phyloP scores from a whole-genome alignment of 2,888 invertebrate species.

The Erannis defoliaria region DNA sequence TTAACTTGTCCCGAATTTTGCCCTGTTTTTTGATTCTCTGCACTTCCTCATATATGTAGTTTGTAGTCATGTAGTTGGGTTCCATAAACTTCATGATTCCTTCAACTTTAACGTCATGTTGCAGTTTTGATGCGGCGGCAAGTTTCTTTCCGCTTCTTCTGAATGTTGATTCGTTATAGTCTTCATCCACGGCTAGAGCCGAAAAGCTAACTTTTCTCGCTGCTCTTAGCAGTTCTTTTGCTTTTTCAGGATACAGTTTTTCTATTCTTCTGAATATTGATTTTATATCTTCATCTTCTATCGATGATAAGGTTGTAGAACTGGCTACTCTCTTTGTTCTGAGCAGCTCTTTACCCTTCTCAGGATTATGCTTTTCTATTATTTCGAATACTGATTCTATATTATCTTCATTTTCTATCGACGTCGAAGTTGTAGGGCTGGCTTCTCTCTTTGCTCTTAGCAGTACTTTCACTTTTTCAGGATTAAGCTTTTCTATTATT shows the following conservation, averaged over 20 bases:
- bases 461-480: neutral
- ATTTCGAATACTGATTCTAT: neutral
- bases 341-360: neutral
- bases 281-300: neutral
- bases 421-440: neutral
- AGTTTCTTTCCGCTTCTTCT: neutral
- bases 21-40: slow-evolving; percentile 3
- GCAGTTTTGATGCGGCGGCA: neutral
- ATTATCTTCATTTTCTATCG: neutral
- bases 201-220: neutral
- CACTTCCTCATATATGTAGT: neutral
- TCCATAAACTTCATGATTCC: slow-evolving; percentile 12
- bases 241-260: too few species aligned
- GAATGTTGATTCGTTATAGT: neutral
- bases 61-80: neutral
- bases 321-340: neutral
- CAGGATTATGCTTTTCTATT: neutral
- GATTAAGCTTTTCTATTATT: neutral
- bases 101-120: neutral
- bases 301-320: too few species aligned
- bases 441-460: neutral
- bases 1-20: neutral
- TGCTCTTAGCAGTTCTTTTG: neutral
- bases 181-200: neutral
- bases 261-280: too few species aligned